Base-by-base conservation (phyloP, 2,797 vertebrate genomes). In the Sebastes steindachneri region DNA sequence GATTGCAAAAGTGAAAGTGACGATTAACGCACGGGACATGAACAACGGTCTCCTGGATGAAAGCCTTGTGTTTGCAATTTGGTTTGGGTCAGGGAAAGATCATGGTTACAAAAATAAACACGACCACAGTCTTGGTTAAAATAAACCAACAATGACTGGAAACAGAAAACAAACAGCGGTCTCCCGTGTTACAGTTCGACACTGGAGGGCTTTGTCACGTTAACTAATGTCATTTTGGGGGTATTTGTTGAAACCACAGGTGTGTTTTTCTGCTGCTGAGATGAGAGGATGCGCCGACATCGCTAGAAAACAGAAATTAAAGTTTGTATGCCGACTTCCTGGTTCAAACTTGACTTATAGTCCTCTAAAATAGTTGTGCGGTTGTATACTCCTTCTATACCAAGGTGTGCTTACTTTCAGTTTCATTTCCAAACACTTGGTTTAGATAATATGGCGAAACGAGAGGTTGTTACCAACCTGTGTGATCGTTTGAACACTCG, bases 21-120 rank as follows among this genome's bases (percentile, higher is more conserved):
- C 14, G 0, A 0, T 15, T 41, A 41, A 41, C 5, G 37, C 37
- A 41, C 14, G 5, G 37, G 37, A 41, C 37, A 41, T 15, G 37
- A 15, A 15, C 37, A 41, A 15, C 37, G 37, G 37, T 41, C 14
- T 41, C 37, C 14, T 41, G 14, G 37, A 41, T 41, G 37, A 41
- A 15, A 41, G 14, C 6, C 37, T 41, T 41, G 37, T 41, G 37
- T 41, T 15, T 26, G 53, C 2, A 58, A 70, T 41, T 4, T n/a
- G 9, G 15, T 54, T 54, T 0, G n/a, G 54, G 23, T 55, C 14
- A 57, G 12, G 54, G 12, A 57, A 26, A 26, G 1, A 57, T 57
- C 14, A 9, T 41, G 31, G 35, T 41, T 64, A 25, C 54, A 0
- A 23, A 23, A 25, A 55, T 25, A 23, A 57, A 26, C 54, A 55